These are phyloP conservation scores for Drosophila pseudoananassae DNA, from an alignment of 1,140 invertebrate genomes.

Conservation along the genomic window DNA sequence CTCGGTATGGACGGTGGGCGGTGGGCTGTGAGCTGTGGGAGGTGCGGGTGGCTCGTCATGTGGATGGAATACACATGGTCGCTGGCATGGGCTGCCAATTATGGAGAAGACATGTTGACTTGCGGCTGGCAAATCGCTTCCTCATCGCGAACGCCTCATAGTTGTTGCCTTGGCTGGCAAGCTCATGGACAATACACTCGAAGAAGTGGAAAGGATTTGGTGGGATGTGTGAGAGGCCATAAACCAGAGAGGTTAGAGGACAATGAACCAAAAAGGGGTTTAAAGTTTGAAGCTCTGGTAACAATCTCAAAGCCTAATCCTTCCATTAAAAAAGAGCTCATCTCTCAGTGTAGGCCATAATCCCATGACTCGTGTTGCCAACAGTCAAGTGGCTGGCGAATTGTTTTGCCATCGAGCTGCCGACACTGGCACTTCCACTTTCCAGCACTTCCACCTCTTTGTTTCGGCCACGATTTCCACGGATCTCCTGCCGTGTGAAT, in stretches of 20 bases:
- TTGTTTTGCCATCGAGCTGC: slow-evolving; percentile 27
- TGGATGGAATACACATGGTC: background rate
- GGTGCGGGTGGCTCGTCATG: slow-evolving; percentile 6
- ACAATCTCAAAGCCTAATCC: background rate
- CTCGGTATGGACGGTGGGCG: background rate
- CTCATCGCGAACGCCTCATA: slow-evolving; percentile 13
- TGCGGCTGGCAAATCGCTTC: slow-evolving; percentile 31
- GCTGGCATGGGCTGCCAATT: slow-evolving; percentile 10
- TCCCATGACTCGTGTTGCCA: slow-evolving; percentile 19
- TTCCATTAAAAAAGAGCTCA: too few species aligned
- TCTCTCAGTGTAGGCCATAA: slow-evolving; percentile 3
- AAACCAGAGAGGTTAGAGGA: too few species aligned
- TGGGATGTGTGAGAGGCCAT: background rate
- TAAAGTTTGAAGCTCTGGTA: too few species aligned
- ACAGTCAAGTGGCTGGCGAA: slow-evolving; percentile 35
- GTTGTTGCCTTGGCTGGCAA: background rate
- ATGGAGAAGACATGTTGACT: slow-evolving; percentile 2
- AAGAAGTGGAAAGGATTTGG: background rate
- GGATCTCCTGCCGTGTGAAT: slow-evolving; percentile 52
- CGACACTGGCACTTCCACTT: slow-evolving; percentile 52
- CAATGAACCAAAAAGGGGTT: too few species aligned
- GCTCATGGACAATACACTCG: background rate
- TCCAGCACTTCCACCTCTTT: slow-evolving; percentile 71
- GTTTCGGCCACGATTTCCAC: slow-evolving; percentile 52
- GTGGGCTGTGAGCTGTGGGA: background rate